Evolutionary conservation across 2,113 vertebrate genomes (phyloP).

Genomic region (Gymnarchus niloticus): DNA sequence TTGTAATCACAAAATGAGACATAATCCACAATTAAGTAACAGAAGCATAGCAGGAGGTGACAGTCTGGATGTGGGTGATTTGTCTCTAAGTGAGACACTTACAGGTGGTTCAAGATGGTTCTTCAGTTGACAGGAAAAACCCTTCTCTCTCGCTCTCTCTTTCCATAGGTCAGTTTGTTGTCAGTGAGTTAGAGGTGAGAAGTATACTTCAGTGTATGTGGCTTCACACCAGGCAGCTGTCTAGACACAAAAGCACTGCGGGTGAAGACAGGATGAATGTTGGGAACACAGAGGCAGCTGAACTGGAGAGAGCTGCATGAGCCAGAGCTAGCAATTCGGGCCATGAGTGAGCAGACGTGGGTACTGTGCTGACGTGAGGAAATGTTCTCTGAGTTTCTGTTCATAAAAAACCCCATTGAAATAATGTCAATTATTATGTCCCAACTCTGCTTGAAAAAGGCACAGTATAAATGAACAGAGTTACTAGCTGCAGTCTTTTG

Average conservation of each 20-base stretch:
- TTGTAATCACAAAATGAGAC: background rate
- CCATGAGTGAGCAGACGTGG: too few species aligned
- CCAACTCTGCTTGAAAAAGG: background rate
- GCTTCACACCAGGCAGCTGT: background rate
- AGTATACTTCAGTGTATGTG: background rate
- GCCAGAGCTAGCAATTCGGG: too few species aligned
- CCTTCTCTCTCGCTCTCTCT: too few species aligned
- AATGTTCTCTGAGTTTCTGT: background rate
- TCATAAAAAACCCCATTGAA: background rate
- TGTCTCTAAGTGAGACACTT: background rate
- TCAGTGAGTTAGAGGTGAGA: background rate
- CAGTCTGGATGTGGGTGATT: background rate
- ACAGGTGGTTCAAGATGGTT: too few species aligned
- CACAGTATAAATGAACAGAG: background rate
- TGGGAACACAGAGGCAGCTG: background rate
- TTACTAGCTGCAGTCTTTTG: background rate
- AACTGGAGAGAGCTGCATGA: too few species aligned
- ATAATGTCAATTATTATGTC: background rate
- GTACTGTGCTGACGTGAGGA: background rate
- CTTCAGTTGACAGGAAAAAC: too few species aligned
- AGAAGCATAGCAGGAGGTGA: background rate
- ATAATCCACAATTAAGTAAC: background rate
- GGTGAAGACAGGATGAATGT: background rate
- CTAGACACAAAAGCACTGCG: too few species aligned
- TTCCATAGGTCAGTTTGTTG: background rate